These are phyloP conservation scores for Heliothis virescens DNA, from an alignment of 1,140 invertebrate species.

Conservation along the genomic window DNA sequence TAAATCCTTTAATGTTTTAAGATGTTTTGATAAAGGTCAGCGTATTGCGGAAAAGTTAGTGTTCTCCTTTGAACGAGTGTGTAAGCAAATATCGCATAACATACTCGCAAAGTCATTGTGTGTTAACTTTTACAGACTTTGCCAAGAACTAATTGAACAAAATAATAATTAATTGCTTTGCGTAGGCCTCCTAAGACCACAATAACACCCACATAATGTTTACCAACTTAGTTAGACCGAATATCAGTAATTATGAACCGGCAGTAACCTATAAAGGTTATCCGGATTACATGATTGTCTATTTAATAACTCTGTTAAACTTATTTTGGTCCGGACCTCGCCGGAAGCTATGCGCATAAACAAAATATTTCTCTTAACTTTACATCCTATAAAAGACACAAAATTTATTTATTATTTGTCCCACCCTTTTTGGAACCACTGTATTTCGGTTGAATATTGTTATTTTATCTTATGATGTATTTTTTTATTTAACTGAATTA, in stretches of 20 bases:
- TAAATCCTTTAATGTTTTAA: slow-evolving; percentile 48
- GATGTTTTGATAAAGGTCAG: not conserved
- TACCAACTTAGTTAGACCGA: too few relatives aligned
- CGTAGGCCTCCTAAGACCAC: too few relatives aligned
- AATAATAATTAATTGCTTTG: not conserved
- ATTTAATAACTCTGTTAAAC: slow-evolving; percentile 50
- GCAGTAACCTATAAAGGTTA: slow-evolving; percentile 34
- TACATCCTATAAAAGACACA: slow-evolving; percentile 54
- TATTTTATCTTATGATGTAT: not conserved
- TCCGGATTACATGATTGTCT: slow-evolving; percentile 40
- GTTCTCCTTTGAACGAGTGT: not conserved
- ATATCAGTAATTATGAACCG: not conserved
- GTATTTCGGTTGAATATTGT: slow-evolving; percentile 12
- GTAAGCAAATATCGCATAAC: too few relatives aligned
- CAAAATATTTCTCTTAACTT: slow-evolving; percentile 59
- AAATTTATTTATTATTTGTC: slow-evolving; percentile 58
- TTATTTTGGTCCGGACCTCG: slow-evolving; percentile 49
- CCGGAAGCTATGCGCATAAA: slow-evolving; percentile 56
- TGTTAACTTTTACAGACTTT: too few relatives aligned
- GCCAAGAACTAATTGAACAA: not conserved
- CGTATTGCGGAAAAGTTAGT: not conserved
- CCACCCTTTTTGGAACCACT: slow-evolving; percentile 42
- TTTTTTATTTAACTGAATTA: too few relatives aligned
- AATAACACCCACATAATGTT: too few relatives aligned
- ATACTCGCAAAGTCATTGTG: not conserved